Conservation (phyloP, 2,113 vertebrate genomes). For the Coryphaenoides rupestris region DNA sequence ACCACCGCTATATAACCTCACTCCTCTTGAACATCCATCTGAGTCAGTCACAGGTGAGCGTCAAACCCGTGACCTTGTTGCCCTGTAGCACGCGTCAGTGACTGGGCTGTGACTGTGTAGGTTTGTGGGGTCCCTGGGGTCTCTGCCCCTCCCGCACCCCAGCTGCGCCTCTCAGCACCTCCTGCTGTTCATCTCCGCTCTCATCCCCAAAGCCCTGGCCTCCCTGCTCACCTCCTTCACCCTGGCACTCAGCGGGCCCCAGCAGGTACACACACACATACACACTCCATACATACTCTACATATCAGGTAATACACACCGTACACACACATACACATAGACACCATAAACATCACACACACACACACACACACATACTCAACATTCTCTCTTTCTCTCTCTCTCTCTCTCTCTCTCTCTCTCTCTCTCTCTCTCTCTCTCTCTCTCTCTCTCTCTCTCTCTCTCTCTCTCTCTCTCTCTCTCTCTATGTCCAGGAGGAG, state of each 20-base stretch:
- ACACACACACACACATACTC: too few species aligned
- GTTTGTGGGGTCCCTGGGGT: slow-evolving; percentile 53
- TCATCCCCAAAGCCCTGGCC: slow-evolving; percentile 68
- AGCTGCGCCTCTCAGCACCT: slow-evolving; percentile 60
- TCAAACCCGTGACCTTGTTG: too few species aligned
- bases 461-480: too few species aligned
- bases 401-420: too few species aligned
- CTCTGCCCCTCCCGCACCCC: slow-evolving; percentile 54
- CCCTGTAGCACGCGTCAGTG: too few species aligned
- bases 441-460: too few species aligned
- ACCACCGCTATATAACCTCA: too few species aligned
- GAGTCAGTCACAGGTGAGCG: too few species aligned
- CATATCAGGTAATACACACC: too few species aligned
- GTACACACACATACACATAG: too few species aligned
- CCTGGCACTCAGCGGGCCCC: slow-evolving; percentile 49
- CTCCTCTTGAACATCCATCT: too few species aligned
- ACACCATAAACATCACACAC: neutral
- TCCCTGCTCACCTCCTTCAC: slow-evolving; percentile 69
- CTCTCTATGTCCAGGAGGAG: slow-evolving; percentile 20
- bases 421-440: too few species aligned
- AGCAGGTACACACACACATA: slow-evolving; percentile 35
- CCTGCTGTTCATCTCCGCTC: slow-evolving; percentile 68
- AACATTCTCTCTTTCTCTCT: neutral
- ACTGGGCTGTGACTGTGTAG: slow-evolving; percentile 33
- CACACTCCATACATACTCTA: neutral